Percentiles rank a stretch among this genome's conserved stretches.
phyloP scores from a whole-genome alignment of 2,113 vertebrate genomes.

The Epinephelus cyanopodus region DNA sequence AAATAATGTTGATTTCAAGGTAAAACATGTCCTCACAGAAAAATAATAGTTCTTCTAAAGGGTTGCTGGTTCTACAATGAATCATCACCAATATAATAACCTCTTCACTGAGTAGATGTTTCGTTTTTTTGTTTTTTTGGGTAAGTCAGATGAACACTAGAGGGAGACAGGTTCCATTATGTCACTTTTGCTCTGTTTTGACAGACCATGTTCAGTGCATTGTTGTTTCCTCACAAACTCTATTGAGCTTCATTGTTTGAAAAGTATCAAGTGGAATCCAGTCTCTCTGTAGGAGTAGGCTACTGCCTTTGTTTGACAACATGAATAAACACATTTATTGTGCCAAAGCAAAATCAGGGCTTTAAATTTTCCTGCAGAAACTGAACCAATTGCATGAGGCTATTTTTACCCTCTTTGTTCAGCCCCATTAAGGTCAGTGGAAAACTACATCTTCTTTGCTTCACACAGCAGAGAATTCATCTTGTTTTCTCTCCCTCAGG shows the following conservation, averaged over 20 bases:
- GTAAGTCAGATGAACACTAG: slow-evolving; percentile 57
- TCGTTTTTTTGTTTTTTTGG: too few relatives aligned
- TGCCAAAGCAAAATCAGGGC: neutral
- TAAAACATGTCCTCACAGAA: too few relatives aligned
- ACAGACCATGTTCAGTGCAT: slow-evolving; percentile 13
- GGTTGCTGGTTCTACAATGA: too few relatives aligned
- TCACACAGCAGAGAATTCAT: slow-evolving; percentile 17
- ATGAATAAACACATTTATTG: neutral
- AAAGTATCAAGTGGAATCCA: neutral
- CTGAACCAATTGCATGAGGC: slow-evolving; percentile 5
- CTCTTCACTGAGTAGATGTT: too few relatives aligned
- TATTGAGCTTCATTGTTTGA: neutral
- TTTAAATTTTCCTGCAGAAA: slow-evolving; percentile 13
- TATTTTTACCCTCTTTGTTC: slow-evolving; percentile 23
- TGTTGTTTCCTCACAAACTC: neutral
- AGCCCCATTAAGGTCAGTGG: slow-evolving; percentile 7
- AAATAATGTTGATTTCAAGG: too few relatives aligned
- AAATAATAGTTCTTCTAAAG: too few relatives aligned
- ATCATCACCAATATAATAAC: too few relatives aligned
- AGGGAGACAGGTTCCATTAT: slow-evolving; percentile 65
- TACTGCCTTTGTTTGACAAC: neutral
- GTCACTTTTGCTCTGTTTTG: slow-evolving; percentile 27
- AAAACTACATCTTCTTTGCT: neutral
- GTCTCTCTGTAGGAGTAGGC: neutral
- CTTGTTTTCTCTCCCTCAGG: slow-evolving; percentile 1